Base-by-base conservation (phyloP, 2,888 invertebrate genomes). In the Heliconius hortense region DNA sequence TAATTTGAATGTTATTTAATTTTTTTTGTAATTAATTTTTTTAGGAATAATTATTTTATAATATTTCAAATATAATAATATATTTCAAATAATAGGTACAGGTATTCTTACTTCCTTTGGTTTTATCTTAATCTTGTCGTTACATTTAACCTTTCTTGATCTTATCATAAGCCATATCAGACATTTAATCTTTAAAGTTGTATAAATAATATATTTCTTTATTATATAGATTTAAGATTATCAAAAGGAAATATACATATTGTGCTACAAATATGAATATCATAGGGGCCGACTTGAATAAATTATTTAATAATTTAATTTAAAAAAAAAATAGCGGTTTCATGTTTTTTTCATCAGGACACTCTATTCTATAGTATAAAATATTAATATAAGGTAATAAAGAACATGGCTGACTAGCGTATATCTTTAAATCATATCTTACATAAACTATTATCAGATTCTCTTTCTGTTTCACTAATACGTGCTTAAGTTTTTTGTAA, bases 141-240 rank as follows among this genome's bases (percentile, higher is more conserved):
- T 24, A 39, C 39, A 35, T 64, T 35, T 64, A 64, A 64, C 64
- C 64, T 66, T 66, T 43, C 39, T 66, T 26, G 66, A 43, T 66
- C 8, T 66, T 43, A 66, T 66, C 66, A 43, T 66, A 66, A 66
- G 8, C 39, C 39, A 35, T 43, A 43, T 66, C 24, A 66, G 13
- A 39, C 64, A 24, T 39, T 39, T 39, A 39, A 39, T 66, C 39
- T 43, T 24, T 39, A 24, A 66, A 39, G 2, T 43, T 66, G 15
- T 24, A 66, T 24, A 39, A 66, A 43, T 64, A 35, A 64, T 66
- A 39, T 66, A 66, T 24, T 15, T 39, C 3, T 31, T 39, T 24
- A 24, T 24, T 24, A 13, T 66, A 13, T 66, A 13, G 43, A 66
- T 39, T 66, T 66, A 43, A 39, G 39, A 43, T 26, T 26, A 66